These are phyloP conservation scores for Nyctibius grandis DNA, from an alignment of 2,797 vertebrate genomes.

Conservation along the genomic window DNA sequence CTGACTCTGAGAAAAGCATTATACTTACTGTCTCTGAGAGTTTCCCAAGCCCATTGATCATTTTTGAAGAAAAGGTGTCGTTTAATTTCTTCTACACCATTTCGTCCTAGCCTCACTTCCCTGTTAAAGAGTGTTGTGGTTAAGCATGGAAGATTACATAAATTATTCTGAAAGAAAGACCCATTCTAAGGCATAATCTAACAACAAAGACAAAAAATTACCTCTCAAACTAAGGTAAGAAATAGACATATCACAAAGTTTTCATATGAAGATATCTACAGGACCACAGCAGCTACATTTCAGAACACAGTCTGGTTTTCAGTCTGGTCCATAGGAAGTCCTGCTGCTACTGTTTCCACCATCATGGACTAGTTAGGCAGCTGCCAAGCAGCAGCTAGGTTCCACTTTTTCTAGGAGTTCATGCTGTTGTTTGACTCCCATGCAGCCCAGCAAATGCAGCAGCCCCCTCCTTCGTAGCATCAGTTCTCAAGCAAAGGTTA, in stretches of 20 bases:
- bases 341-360: neutral
- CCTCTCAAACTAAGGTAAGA: neutral
- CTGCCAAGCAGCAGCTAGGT: neutral
- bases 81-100: conserved; percentile 97
- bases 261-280: neutral
- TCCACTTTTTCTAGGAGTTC: neutral
- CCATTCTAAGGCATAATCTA: neutral
- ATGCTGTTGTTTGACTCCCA: neutral
- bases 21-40: conserved; percentile 92
- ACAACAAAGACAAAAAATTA: neutral
- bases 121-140: conserved; percentile 67
- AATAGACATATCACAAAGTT: neutral
- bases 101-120: conserved; percentile 93
- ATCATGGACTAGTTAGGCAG: neutral
- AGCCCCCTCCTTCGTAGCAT: neutral
- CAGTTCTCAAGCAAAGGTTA: neutral
- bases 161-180: neutral
- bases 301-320: neutral
- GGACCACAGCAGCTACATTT: neutral
- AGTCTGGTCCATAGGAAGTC: neutral
- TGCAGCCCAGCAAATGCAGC: neutral
- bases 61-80: conserved; percentile 98
- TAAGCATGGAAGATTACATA: neutral
- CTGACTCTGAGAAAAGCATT: neutral
- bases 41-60: conserved; percentile 98